Base-by-base conservation (phyloP, 2,797 vertebrate species). In the Gephyroberyx darwinii region DNA sequence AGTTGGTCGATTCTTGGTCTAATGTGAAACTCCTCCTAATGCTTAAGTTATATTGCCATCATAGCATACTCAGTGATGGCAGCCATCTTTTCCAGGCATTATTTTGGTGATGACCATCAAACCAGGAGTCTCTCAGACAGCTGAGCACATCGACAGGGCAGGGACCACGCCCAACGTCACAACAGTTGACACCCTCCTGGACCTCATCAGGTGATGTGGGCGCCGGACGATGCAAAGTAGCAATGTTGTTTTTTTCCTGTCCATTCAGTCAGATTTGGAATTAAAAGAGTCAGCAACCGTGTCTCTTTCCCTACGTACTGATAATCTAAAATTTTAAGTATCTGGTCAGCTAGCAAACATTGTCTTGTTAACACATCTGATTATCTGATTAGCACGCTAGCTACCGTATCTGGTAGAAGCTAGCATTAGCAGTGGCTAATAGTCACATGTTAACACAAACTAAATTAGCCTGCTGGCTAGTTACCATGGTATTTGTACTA, bases 51-150 rank as follows among this genome's bases (percentile, higher is more conserved):
- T 64, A 8, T 12, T 19, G 26, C 9, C 10, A 13, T 33, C 10
- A 19, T n/a, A 60, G 20, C 37, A 45, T 22, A 35, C 37, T 63
- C 17, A 70, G 37, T 20, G 52, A 35, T 6, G 20, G 26, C 37
- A 2, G 1, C 43, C 17, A 7, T 67, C 9, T 0, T 47, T 74
- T 70, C 30, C 83, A 99, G 98, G 97, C 53, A 97, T 99, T 51
- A 88, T 97, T 77, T 77, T 99, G 86, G 98, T 99, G 88, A 95
- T 97, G 86, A 92, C 93, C 19, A 98, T 99, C 90, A 96, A 96
- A 92, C 98, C 98, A 0, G 98, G 98, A 37, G 93, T 96, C 14
- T 94, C 96, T 78, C 97, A 99, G 84, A 93, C 84, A 9, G 85
- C 95, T n/a, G 92, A 92, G 1, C 93, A 96, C 51, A 96, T 99